Evolutionary conservation across 2,797 vertebrate genomes (phyloP).

Genomic region (Enteromius argenteus): DNA sequence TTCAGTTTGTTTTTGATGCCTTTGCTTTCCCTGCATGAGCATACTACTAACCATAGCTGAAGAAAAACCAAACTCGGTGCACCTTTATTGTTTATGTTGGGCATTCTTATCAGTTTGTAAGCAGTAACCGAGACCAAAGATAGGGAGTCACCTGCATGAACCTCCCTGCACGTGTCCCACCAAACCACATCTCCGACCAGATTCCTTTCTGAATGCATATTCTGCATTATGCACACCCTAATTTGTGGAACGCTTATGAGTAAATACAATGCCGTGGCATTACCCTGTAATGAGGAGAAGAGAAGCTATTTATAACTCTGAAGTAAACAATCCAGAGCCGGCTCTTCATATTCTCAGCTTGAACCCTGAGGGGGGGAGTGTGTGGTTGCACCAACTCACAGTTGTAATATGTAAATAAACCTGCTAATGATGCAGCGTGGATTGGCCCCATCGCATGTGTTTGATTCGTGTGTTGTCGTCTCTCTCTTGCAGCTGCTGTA

Average conservation of each 20-base stretch:
- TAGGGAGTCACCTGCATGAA: background rate
- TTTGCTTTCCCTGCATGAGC: background rate
- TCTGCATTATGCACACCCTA: conserved; percentile 4
- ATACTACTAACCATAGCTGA: background rate
- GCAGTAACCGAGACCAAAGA: background rate
- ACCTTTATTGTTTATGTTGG: background rate
- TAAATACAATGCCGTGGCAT: conserved; percentile 46
- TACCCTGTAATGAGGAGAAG: conserved; percentile 22
- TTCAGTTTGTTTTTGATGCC: conserved; percentile 23
- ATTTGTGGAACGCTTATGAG: conserved; percentile 2
- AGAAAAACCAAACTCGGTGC: background rate
- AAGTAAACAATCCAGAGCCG: conserved; percentile 30
- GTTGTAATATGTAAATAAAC: conserved; percentile 52
- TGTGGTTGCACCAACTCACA: background rate
- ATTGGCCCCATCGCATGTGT: conserved; percentile 1
- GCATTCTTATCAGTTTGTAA: background rate
- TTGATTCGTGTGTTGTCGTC: conserved; percentile 11
- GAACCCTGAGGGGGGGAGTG: conserved; percentile 9
- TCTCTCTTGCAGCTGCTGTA: conserved; percentile 34
- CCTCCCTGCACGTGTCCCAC: background rate
- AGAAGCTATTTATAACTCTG: conserved; percentile 58
- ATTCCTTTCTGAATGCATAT: background rate
- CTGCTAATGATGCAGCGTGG: conserved; percentile 21
- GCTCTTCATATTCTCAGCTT: conserved; percentile 8
- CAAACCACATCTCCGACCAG: background rate